Evolutionary conservation across 92 coral and sea anemone species (phyloP).

Genomic region (Pocillopora meandrina): DNA sequence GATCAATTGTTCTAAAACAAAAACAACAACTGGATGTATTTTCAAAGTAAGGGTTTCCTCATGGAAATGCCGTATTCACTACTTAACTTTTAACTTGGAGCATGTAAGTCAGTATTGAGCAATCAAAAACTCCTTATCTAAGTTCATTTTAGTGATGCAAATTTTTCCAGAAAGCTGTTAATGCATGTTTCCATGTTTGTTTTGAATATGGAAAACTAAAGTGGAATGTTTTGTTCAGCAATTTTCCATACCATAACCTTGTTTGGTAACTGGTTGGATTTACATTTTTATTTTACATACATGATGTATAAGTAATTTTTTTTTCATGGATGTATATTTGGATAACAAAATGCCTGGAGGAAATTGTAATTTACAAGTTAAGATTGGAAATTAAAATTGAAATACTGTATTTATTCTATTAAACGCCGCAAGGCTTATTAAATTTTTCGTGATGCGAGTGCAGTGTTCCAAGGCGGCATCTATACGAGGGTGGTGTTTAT

Average conservation of each 20-base stretch:
- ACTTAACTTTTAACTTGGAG: too few species aligned
- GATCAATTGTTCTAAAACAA: conserved; percentile 3
- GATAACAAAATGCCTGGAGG: too few species aligned
- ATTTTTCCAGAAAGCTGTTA: background rate
- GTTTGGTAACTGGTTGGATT: background rate
- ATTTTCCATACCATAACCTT: background rate
- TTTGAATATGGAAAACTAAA: background rate
- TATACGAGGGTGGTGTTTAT: too few species aligned
- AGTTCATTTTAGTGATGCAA: background rate
- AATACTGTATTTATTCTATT: too few species aligned
- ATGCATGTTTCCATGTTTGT: conserved; percentile 5
- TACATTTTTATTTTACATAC: background rate
- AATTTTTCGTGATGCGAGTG: too few species aligned
- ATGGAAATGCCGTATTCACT: background rate
- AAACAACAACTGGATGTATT: background rate
- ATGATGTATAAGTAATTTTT: too few species aligned
- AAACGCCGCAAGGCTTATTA: too few species aligned
- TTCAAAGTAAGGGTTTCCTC: conserved; percentile 14
- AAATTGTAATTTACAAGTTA: too few species aligned
- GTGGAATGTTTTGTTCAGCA: background rate
- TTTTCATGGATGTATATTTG: too few species aligned
- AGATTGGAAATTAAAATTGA: too few species aligned
- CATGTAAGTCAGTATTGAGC: background rate
- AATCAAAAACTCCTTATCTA: too few species aligned
- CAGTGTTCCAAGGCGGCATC: too few species aligned